Conservation (phyloP, 2,113 vertebrate genomes). For the Thalassoma bifasciatum region DNA sequence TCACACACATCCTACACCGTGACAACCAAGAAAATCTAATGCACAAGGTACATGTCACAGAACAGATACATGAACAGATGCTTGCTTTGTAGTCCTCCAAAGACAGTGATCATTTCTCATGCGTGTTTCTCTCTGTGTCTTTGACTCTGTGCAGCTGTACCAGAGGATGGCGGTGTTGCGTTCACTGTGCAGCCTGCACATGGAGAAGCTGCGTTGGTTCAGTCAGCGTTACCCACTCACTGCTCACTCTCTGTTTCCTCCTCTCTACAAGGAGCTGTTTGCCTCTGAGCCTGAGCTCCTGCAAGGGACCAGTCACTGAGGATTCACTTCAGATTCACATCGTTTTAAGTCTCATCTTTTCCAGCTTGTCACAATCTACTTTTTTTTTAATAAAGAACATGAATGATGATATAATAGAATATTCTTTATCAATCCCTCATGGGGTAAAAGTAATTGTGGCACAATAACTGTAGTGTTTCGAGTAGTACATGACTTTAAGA, state of each 20-base stretch:
- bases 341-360: constrained; percentile 26
- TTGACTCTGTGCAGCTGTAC: constrained; percentile 83
- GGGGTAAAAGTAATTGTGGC: too few relatives aligned
- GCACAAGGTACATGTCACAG: constrained; percentile 81
- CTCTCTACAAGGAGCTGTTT: constrained; percentile 95
- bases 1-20: constrained; percentile 86
- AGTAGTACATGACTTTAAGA: constrained; percentile 14
- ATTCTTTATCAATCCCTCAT: too few relatives aligned
- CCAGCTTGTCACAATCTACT: constrained; percentile 60
- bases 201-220: constrained; percentile 90
- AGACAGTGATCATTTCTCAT: constrained; percentile 45
- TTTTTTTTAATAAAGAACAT: constrained; percentile 63
- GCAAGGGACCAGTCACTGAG: constrained; percentile 73
- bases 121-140: not conserved
- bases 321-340: constrained; percentile 3
- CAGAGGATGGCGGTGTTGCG: constrained; percentile 85
- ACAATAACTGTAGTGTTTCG: constrained; percentile 23
- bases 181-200: constrained; percentile 88
- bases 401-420: constrained; percentile 18
- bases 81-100: too few relatives aligned
- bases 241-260: constrained; percentile 88
- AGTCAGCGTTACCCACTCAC: constrained; percentile 87
- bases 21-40: constrained; percentile 88
- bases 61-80: not conserved
- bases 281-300: constrained; percentile 83